Evolutionary conservation across 2,113 vertebrate species (phyloP).

Genomic region (Pachycephala philippinensis): DNA sequence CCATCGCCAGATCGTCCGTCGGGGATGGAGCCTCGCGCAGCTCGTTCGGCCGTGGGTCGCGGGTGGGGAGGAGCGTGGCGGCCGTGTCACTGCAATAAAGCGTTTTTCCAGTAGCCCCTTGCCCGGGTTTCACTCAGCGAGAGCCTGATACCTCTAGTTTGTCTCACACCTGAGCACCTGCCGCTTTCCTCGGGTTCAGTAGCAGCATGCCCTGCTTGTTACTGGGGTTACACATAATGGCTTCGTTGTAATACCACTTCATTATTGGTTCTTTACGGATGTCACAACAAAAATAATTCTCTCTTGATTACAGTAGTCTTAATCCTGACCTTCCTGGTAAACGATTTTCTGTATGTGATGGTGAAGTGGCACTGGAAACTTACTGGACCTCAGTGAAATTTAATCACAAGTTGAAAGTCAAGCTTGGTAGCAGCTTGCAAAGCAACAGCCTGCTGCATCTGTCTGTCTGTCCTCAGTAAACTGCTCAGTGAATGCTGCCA

Average conservation of each 20-base stretch:
- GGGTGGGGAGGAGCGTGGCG: not conserved
- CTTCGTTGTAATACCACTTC: rapidly evolving
- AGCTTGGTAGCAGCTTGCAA: not conserved
- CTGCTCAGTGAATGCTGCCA: not conserved
- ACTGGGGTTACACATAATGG: rapidly evolving
- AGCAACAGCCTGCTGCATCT: not conserved
- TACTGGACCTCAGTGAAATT: not conserved
- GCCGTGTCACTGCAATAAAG: not conserved
- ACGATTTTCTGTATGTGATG: rapidly evolving
- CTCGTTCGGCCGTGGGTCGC: rapidly evolving
- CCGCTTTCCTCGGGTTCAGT: not conserved
- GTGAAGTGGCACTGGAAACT: not conserved
- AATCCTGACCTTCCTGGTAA: rapidly evolving
- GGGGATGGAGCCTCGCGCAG: not conserved
- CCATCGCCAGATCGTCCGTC: no score
- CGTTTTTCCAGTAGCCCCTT: not conserved
- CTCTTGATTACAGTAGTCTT: not conserved
- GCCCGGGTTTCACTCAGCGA: not conserved
- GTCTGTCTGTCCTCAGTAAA: not conserved
- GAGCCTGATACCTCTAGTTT: not conserved
- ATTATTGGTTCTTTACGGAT: rapidly evolving
- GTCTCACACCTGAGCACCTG: not conserved
- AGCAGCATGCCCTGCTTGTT: rapidly evolving
- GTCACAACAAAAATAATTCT: not conserved
- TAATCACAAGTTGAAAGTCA: not conserved